Evolutionary conservation across 1,140 invertebrate species (phyloP).

Genomic region (Hermetia illucens): DNA sequence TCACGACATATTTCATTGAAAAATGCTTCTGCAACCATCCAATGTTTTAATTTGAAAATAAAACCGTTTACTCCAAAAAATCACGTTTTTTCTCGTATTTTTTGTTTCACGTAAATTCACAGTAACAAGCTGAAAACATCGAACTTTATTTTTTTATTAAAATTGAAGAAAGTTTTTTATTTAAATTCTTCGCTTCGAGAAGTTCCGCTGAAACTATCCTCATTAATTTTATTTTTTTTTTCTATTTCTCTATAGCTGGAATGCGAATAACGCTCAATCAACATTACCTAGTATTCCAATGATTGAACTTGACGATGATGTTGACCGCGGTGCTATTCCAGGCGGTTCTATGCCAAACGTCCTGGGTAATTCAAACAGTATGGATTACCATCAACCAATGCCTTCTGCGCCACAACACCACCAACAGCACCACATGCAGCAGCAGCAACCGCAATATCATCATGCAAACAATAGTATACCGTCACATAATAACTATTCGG

Average conservation of each 20-base stretch:
- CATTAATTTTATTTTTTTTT: neutral
- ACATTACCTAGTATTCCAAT: slow-evolving; percentile 59
- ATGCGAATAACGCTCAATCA: slow-evolving; percentile 39
- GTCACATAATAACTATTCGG: no score
- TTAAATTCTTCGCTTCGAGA: slow-evolving; percentile 2
- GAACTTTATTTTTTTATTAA: slow-evolving; percentile 9
- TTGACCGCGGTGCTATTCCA: no score
- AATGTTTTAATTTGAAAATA: no score
- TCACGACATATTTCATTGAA: no score
- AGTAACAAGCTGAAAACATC: slow-evolving; percentile 1
- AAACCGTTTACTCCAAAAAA: no score
- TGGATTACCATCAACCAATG: no score
- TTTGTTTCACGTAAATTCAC: neutral
- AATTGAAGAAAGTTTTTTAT: no score
- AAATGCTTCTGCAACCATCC: no score
- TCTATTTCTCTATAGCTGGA: slow-evolving; percentile 34
- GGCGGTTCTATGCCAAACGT: no score
- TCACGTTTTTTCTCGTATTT: neutral
- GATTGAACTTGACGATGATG: slow-evolving; percentile 53
- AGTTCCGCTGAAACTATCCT: no score
- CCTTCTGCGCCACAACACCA: slow-evolving; percentile 11
- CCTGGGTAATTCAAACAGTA: no score
- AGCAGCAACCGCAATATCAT: slow-evolving; percentile 12
- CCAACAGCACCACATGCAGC: slow-evolving; percentile 11
- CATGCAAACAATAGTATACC: no score